These are phyloP conservation scores for Euplexia lucipara DNA, from an alignment of 2,888 invertebrate species.

Conservation along the genomic window DNA sequence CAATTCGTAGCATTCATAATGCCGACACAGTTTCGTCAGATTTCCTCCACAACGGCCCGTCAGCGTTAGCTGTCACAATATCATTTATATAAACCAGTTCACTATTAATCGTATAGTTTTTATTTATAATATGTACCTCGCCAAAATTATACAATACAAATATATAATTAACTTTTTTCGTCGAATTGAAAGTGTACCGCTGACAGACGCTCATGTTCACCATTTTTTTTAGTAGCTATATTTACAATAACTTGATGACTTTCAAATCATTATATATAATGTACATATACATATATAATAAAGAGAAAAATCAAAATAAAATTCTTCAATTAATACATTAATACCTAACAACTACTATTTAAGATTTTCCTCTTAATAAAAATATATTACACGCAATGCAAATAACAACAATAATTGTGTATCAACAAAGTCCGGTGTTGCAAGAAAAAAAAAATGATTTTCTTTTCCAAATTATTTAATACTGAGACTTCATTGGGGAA, in stretches of 20 bases:
- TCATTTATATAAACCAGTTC: slow-evolving; percentile 79
- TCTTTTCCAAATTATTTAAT: slow-evolving; percentile 76
- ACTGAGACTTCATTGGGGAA: slow-evolving; percentile 80
- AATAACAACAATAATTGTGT: slow-evolving; percentile 84
- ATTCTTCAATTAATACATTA: slow-evolving; percentile 90
- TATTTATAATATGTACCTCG: slow-evolving; percentile 78
- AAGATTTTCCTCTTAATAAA: slow-evolving; percentile 90
- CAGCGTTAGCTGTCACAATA: slow-evolving; percentile 77
- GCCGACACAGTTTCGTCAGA: slow-evolving; percentile 86
- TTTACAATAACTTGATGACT: slow-evolving; percentile 89
- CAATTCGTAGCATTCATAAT: slow-evolving; percentile 92
- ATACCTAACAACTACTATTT: slow-evolving; percentile 89
- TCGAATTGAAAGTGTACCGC: slow-evolving; percentile 77
- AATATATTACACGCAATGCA: slow-evolving; percentile 89
- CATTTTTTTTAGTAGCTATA: slow-evolving; percentile 85
- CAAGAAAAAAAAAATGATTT: slow-evolving; percentile 69
- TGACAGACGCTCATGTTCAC: slow-evolving; percentile 82
- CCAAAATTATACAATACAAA: slow-evolving; percentile 87
- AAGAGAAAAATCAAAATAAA: slow-evolving; percentile 91
- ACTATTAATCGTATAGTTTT: slow-evolving; percentile 74
- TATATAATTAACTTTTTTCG: slow-evolving; percentile 82
- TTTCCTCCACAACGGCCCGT: slow-evolving; percentile 76
- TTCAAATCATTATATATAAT: slow-evolving; percentile 87
- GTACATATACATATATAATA: slow-evolving; percentile 88
- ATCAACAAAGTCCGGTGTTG: slow-evolving; percentile 84